Percentiles rank a stretch among this genome's conserved stretches.
These are phyloP conservation scores for Silurus lanzhouensis DNA, from an alignment of 2,797 vertebrate genomes.

Conservation along the genomic window DNA sequence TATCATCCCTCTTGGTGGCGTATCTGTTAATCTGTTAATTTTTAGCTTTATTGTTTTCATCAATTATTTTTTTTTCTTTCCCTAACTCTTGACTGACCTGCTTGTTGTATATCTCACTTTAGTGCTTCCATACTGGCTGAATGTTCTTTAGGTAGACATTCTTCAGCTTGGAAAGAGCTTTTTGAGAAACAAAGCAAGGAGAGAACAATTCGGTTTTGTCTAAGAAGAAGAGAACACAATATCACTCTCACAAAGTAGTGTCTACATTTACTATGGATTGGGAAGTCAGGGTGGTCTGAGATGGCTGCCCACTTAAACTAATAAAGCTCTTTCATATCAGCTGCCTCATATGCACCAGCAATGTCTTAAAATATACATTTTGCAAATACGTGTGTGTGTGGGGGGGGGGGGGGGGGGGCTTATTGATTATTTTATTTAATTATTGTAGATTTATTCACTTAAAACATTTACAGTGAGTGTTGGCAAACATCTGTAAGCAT, in stretches of 20 bases:
- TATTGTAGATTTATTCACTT: too few species aligned
- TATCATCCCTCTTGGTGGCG: background rate
- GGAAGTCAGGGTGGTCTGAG: background rate
- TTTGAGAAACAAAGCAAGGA: background rate
- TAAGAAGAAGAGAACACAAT: background rate
- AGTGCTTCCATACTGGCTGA: background rate
- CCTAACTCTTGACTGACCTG: background rate
- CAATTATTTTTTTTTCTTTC: background rate
- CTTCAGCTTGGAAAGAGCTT: background rate
- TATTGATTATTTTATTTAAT: too few species aligned
- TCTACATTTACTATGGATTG: constrained; percentile 6
- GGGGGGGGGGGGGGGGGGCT: too few species aligned
- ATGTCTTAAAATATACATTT: background rate
- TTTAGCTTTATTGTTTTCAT: background rate
- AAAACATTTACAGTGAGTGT: background rate
- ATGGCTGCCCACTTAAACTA: background rate
- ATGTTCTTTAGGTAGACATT: background rate
- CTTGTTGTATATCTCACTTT: background rate
- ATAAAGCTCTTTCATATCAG: background rate
- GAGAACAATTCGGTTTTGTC: constrained; percentile 19
- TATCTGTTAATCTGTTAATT: background rate
- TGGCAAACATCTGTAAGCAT: background rate
- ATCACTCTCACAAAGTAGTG: background rate
- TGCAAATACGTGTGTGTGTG: background rate
- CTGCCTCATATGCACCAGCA: background rate